Conservation (phyloP, 2,888 invertebrate species). For the Antitype chi region DNA sequence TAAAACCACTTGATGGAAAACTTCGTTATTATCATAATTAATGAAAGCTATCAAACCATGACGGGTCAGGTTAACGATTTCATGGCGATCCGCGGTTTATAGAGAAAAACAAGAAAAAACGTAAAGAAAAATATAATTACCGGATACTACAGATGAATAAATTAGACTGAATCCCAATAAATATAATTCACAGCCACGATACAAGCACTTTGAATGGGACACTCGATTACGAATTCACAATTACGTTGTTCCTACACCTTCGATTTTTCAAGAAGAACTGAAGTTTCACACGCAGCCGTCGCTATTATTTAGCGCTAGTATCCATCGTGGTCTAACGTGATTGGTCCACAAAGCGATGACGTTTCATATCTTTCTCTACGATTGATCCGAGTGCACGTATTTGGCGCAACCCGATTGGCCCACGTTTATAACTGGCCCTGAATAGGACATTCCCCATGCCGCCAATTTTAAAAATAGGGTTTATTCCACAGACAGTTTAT, state of each 20-base stretch:
- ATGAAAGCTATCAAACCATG: constrained; percentile 28
- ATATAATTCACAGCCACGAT: constrained; percentile 80
- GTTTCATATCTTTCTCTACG: constrained; percentile 73
- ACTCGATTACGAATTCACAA: constrained; percentile 76
- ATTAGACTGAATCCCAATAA: constrained; percentile 66
- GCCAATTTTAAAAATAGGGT: constrained; percentile 76
- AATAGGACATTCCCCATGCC: constrained; percentile 71
- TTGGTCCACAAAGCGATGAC: constrained; percentile 89
- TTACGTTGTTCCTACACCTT: constrained; percentile 75
- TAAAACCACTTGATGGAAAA: neutral
- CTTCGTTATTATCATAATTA: constrained; percentile 10
- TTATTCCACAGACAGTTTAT: constrained; percentile 25
- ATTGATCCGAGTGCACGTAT: constrained; percentile 89
- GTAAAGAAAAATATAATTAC: constrained; percentile 71
- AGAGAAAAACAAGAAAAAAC: constrained; percentile 19
- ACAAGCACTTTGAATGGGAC: constrained; percentile 77
- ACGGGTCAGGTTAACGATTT: constrained; percentile 51
- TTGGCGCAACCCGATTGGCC: constrained; percentile 92
- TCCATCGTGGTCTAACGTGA: constrained; percentile 91
- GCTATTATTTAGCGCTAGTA: constrained; percentile 90
- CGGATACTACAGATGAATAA: constrained; percentile 69
- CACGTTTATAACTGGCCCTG: constrained; percentile 90
- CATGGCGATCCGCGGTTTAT: constrained; percentile 8
- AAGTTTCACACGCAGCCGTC: constrained; percentile 85
- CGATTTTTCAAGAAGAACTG: constrained; percentile 87